Evolutionary conservation across 30 jellyfish, hydroid and myxozoan species (phyloP), one percentile per base, ranked within the genome.

Genomic region (Sanderia malayensis): DNA sequence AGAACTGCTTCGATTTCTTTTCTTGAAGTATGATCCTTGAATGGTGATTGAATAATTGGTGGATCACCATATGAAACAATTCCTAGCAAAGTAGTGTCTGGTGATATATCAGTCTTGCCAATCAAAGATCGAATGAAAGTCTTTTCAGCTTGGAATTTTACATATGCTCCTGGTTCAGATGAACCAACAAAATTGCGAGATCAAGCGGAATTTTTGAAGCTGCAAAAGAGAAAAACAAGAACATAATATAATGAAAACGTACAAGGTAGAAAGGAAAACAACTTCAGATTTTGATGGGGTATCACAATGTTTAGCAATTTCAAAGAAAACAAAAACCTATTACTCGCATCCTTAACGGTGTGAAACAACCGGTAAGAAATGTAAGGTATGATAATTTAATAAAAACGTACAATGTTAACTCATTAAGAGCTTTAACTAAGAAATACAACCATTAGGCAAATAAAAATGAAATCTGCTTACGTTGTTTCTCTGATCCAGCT

Each of bases 101-200:
- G 46, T 11, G 86, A 53, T 0, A 88, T 81, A 31, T 55, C 81
- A 53, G 59, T 52, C 52, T 74, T 73, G 3, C 46, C 70, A 3
- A 88, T 8, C 34, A 69, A 30, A 13, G 73, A 34, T 20, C 29
- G 66, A 17, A 73, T 58, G 53, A 80, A 62, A 3, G 85, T 10
- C 32, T 71, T 72, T 46, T 88, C 94, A 19, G 84, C 88, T 0
- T 24, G 41, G 74, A 63, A 88, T 21, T 68, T 83, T 18, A 15
- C 41, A 11, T 27, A 30, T 11, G 80, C 68, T 44, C 65, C 46
- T 10, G 88, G 88, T 7, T 53, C 79, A 6, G 88, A 73, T 7
- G 95, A 73, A 10, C 95, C 95, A 74, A 83, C 28, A 83, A 25
- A 28, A 83, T 17, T 15, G 70, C 88, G 0, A 83, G 0, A 46